phyloP scores from a whole-genome alignment of 2,888 invertebrate species.

The Patella ulyssiponensis region DNA sequence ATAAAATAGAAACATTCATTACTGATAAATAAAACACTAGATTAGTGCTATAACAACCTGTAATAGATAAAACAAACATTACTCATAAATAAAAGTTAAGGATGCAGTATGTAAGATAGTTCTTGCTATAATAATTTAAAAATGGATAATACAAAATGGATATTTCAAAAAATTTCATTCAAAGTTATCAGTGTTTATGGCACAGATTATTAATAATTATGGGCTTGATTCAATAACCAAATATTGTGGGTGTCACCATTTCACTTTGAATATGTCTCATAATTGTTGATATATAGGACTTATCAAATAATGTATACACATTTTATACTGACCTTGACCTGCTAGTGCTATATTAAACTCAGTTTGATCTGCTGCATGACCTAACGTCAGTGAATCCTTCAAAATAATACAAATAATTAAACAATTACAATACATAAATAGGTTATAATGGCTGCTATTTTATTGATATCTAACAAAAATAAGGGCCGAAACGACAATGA shows the following conservation, averaged over 20 bases:
- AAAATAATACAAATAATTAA: conserved; percentile 37
- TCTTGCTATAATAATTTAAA: too few relatives aligned
- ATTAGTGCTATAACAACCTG: conserved; percentile 88
- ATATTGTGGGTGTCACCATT: too few relatives aligned
- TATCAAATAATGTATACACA: background rate
- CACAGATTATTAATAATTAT: too few relatives aligned
- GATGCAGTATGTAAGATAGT: too few relatives aligned
- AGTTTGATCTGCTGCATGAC: conserved; percentile 94
- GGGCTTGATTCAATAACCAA: too few relatives aligned
- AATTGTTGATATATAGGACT: background rate
- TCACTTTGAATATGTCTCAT: background rate
- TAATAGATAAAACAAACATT: conserved; percentile 58
- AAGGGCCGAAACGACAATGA: too few relatives aligned
- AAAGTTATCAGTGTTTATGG: background rate
- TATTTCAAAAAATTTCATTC: too few relatives aligned
- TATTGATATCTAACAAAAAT: too few relatives aligned
- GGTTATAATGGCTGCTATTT: too few relatives aligned
- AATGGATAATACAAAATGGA: too few relatives aligned
- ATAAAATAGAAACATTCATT: conserved; percentile 10
- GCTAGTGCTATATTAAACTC: conserved; percentile 76
- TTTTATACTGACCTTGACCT: conserved; percentile 58
- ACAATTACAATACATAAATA: too few relatives aligned
- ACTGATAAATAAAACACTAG: conserved; percentile 74
- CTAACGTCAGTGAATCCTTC: conserved; percentile 83
- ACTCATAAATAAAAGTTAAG: background rate